These are phyloP conservation scores for Rhamphomyia laevipes DNA, from an alignment of 2,888 invertebrate genomes.

Conservation along the genomic window DNA sequence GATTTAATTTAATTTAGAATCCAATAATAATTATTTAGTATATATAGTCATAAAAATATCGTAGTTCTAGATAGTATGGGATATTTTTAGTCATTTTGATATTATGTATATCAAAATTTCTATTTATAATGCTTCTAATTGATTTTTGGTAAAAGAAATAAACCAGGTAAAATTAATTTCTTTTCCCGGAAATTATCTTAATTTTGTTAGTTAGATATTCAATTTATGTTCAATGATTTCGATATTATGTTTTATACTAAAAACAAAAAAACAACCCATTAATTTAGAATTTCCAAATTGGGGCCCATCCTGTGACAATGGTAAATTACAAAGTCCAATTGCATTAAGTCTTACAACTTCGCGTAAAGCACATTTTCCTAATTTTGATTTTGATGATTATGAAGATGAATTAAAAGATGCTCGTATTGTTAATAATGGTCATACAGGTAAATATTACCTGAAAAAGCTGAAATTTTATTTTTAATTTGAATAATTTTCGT, in stretches of 20 bases:
- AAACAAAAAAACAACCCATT: background rate
- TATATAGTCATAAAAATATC: too few species aligned
- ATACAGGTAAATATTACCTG: conserved; percentile 26
- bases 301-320: conserved; percentile 51
- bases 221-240: too few species aligned
- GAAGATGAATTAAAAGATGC: conserved; percentile 24
- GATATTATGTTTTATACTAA: background rate
- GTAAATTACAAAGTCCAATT: conserved; percentile 64
- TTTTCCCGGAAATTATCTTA: too few species aligned
- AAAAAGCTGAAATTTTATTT: background rate
- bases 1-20: too few species aligned
- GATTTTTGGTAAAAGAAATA: too few species aligned
- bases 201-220: too few species aligned
- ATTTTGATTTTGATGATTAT: conserved; percentile 27
- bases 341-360: conserved; percentile 49
- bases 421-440: conserved; percentile 32
- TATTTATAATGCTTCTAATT: too few species aligned
- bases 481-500: background rate
- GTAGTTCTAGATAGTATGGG: too few species aligned
- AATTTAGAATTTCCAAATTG: conserved; percentile 40
- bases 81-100: too few species aligned
- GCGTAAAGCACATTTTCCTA: conserved; percentile 35
- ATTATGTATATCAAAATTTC: too few species aligned
- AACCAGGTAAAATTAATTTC: too few species aligned
- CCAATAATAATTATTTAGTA: too few species aligned